Conservation (phyloP, 2,113 vertebrate species). For the Macrotus californicus region DNA sequence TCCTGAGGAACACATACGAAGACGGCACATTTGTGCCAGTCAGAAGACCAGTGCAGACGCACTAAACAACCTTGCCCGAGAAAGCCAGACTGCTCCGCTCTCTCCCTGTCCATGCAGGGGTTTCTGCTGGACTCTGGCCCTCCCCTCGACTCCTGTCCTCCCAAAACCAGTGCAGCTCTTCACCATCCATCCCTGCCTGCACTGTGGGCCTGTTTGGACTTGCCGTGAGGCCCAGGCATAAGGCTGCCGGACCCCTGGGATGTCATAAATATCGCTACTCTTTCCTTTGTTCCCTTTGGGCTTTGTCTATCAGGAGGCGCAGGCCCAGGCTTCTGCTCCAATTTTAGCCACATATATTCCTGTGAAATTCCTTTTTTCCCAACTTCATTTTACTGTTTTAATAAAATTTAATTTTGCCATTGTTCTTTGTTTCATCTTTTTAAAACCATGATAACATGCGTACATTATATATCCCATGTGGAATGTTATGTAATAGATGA, state of each 20-base stretch:
- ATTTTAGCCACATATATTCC: neutral
- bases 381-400: neutral
- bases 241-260: neutral
- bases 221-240: too few species aligned
- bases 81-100: fast-evolving
- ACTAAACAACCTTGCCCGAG: neutral
- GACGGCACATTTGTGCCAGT: neutral
- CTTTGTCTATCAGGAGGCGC: neutral
- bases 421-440: neutral
- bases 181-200: fast-evolving
- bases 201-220: fast-evolving
- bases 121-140: fast-evolving
- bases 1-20: neutral
- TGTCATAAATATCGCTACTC: fast-evolving
- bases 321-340: neutral
- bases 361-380: neutral
- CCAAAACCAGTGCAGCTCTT: neutral
- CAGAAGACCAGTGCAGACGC: neutral
- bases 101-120: fast-evolving
- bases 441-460: neutral
- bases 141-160: neutral
- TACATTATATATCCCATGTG: neutral
- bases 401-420: neutral
- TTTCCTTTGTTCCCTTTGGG: neutral
- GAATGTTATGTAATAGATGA: neutral